phyloP scores from a whole-genome alignment of 2,888 invertebrate species.

The Axea sp. region DNA sequence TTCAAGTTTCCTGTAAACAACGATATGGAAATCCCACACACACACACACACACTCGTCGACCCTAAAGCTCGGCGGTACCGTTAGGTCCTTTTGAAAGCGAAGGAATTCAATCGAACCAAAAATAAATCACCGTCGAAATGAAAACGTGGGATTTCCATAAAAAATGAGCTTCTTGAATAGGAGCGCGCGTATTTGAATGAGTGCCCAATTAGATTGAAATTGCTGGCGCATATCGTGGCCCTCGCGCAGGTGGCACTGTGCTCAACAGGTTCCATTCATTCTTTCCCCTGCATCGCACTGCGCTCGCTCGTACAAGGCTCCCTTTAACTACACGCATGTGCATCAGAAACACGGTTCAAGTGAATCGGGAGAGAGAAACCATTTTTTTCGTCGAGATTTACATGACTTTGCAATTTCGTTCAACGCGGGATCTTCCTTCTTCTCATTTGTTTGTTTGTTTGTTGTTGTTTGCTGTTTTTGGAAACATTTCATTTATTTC shows the following conservation, averaged over 20 bases:
- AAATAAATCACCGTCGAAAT: conserved; percentile 18
- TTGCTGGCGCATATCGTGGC: conserved; percentile 43
- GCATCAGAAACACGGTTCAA: conserved; percentile 10
- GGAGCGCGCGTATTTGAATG: conserved; percentile 45
- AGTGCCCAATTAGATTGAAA: conserved; percentile 45
- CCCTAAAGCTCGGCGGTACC: conserved; percentile 1
- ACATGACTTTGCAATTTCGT: too few relatives aligned
- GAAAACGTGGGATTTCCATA: conserved; percentile 37
- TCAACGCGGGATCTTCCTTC: too few relatives aligned
- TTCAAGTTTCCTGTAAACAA: too few relatives aligned
- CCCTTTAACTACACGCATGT: conserved; percentile 39
- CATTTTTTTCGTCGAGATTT: too few relatives aligned
- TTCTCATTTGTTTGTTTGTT: too few relatives aligned
- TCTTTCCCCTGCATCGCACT: conserved; percentile 43
- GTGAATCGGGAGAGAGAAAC: conserved; percentile 2
- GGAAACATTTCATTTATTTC: too few relatives aligned
- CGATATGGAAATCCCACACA: conserved; percentile 14
- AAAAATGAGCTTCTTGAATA: conserved; percentile 29
- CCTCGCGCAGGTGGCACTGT: conserved; percentile 58
- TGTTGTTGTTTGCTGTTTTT: too few relatives aligned
- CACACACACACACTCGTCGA: conserved; percentile 22
- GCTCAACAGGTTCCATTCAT: conserved; percentile 61
- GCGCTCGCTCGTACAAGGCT: conserved; percentile 31
- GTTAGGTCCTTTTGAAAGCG: conserved; percentile 10
- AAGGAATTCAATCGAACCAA: conserved; percentile 6